These are phyloP conservation scores for Drosophila triauraria DNA, from an alignment of 1,140 invertebrate species.

Conservation along the genomic window DNA sequence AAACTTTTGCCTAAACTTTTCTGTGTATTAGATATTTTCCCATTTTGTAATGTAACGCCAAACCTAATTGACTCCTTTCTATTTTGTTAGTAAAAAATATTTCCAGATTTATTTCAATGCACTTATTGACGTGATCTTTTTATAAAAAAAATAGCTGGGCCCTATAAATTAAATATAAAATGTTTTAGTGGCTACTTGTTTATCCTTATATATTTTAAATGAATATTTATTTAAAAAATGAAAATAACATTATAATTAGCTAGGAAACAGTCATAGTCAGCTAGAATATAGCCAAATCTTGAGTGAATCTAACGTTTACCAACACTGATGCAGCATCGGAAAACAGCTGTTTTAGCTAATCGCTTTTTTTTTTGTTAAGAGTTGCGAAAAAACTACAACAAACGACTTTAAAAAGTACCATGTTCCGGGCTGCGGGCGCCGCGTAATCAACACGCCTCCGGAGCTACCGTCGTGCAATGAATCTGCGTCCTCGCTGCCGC, in stretches of 20 bases:
- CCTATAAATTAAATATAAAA: too few relatives aligned
- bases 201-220: too few relatives aligned
- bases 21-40: too few relatives aligned
- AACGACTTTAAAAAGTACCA: slow-evolving; percentile 28
- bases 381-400: slow-evolving; percentile 50
- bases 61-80: too few relatives aligned
- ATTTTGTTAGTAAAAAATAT: too few relatives aligned
- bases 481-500: slow-evolving; percentile 87
- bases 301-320: not conserved
- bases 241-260: not conserved
- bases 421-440: slow-evolving; percentile 27
- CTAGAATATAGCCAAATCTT: not conserved
- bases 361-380: slow-evolving; percentile 49
- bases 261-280: not conserved
- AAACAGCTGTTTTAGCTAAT: slow-evolving; percentile 64
- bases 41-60: too few relatives aligned
- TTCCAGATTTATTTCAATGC: too few relatives aligned
- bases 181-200: too few relatives aligned
- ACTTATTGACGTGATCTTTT: too few relatives aligned
- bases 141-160: too few relatives aligned
- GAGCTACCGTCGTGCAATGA: slow-evolving; percentile 79
- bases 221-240: not conserved
- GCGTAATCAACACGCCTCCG: slow-evolving; percentile 43
- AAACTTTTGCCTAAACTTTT: too few relatives aligned
- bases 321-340: slow-evolving; percentile 14